phyloP scores from a whole-genome alignment of 2,797 vertebrate genomes.

The Microctenopoma steveboyesi region DNA sequence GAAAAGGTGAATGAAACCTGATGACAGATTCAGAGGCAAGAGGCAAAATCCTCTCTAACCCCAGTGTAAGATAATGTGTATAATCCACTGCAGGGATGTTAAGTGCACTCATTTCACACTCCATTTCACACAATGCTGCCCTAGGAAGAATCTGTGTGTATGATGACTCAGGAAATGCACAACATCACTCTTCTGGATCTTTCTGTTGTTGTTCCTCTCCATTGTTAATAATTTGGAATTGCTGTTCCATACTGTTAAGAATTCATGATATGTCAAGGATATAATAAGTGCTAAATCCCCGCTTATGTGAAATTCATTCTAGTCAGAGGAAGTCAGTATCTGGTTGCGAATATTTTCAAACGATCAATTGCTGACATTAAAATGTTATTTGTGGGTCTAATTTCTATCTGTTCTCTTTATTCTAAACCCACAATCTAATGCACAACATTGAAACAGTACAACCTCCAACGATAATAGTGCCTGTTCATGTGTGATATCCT shows the following conservation, averaged over 20 bases:
- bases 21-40: slow-evolving; percentile 62
- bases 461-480: slow-evolving; percentile 22
- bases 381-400: slow-evolving; percentile 39
- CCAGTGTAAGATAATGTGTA: slow-evolving; percentile 74
- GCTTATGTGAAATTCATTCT: slow-evolving; percentile 37
- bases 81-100: slow-evolving; percentile 81
- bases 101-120: slow-evolving; percentile 87
- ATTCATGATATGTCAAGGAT: slow-evolving; percentile 54
- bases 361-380: slow-evolving; percentile 49
- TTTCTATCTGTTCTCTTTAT: slow-evolving; percentile 52
- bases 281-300: slow-evolving; percentile 39
- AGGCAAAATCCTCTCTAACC: slow-evolving; percentile 70
- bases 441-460: slow-evolving; percentile 11
- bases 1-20: slow-evolving; percentile 63
- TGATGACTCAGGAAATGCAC: slow-evolving; percentile 73
- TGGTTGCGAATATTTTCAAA: slow-evolving; percentile 34
- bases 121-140: slow-evolving; percentile 81
- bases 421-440: slow-evolving; percentile 20
- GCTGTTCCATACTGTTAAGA: slow-evolving; percentile 30
- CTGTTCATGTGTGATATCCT: slow-evolving; percentile 30
- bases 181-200: slow-evolving; percentile 63
- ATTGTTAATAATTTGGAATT: slow-evolving; percentile 57
- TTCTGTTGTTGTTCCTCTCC: slow-evolving; percentile 52
- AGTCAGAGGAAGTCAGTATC: slow-evolving; percentile 34
- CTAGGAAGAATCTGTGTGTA: slow-evolving; percentile 69